phyloP scores from a whole-genome alignment of 2,113 vertebrate species.

The Tetraodon nigroviridis region DNA sequence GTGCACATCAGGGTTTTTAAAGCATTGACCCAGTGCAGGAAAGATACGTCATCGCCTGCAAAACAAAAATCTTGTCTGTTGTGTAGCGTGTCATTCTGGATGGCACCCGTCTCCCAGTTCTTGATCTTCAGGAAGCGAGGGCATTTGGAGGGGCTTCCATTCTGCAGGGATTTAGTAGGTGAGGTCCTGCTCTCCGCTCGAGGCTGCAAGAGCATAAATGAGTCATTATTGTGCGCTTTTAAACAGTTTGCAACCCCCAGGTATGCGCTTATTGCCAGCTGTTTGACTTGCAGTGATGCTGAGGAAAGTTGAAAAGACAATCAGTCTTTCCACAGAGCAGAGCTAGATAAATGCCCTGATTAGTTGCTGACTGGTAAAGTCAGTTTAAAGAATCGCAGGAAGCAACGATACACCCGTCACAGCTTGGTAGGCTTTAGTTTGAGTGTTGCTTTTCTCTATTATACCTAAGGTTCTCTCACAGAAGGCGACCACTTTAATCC shows the following conservation, averaged over 20 bases:
- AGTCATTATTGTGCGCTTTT: conserved; percentile 4
- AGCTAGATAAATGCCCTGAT: conserved; percentile 1
- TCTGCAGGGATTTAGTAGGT: conserved; percentile 75
- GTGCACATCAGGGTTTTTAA: conserved; percentile 13
- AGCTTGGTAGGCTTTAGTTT: background rate
- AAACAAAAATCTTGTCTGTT: conserved; percentile 56
- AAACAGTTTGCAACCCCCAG: background rate
- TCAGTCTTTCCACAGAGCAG: background rate
- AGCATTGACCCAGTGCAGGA: background rate
- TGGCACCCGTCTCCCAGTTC: conserved; percentile 88
- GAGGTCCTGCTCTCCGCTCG: conserved; percentile 70
- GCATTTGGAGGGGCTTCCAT: conserved; percentile 92
- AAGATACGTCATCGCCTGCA: background rate
- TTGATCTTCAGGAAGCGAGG: conserved; percentile 90
- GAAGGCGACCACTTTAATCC: conserved; percentile 10
- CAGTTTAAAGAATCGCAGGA: background rate
- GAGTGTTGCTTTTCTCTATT: background rate
- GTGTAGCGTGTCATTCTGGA: conserved; percentile 86
- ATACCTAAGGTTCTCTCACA: background rate
- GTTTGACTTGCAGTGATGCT: conserved; percentile 3
- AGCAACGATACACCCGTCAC: background rate
- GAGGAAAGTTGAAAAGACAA: conserved; percentile 4
- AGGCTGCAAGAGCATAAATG: conserved; percentile 62
- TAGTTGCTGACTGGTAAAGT: conserved; percentile 8
- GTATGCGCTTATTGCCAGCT: conserved; percentile 8